phyloP scores from a whole-genome alignment of 2,888 invertebrate species.

The Blastobasis lacticolella region DNA sequence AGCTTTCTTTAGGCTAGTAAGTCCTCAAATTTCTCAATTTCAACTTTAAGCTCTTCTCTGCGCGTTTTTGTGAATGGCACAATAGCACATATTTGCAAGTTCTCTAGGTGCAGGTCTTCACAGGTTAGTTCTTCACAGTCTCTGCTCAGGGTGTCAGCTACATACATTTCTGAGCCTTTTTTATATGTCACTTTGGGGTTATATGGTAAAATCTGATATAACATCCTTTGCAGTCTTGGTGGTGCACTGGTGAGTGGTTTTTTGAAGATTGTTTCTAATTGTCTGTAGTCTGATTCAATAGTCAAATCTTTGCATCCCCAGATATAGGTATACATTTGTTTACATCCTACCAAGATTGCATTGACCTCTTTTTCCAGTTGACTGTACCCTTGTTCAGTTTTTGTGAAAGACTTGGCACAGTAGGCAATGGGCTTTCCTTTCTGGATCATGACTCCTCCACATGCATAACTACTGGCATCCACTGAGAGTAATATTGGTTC shows the following conservation, averaged over 20 bases:
- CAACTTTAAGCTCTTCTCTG: background rate
- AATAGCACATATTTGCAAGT: background rate
- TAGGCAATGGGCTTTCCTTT: constrained; percentile 7
- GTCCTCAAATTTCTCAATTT: constrained; percentile 1
- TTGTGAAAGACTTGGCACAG: constrained; percentile 10
- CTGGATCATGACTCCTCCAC: constrained; percentile 8
- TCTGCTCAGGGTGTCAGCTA: constrained; percentile 25
- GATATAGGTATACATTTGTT: constrained; percentile 11
- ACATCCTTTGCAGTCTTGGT: constrained; percentile 24
- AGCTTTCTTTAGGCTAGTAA: background rate
- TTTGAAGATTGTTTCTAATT: constrained; percentile 24
- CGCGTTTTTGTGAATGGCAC: constrained; percentile 1
- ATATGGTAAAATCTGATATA: constrained; percentile 21
- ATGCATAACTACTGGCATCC: too few species aligned
- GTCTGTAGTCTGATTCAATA: constrained; percentile 29
- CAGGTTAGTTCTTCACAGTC: background rate
- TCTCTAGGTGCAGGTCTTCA: background rate
- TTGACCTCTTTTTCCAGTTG: constrained; percentile 10
- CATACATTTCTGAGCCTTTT: constrained; percentile 23
- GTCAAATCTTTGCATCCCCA: constrained; percentile 14
- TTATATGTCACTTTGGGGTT: constrained; percentile 19
- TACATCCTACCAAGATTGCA: constrained; percentile 7
- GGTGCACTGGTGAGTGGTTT: constrained; percentile 19
- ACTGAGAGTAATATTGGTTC: constrained; percentile 4
- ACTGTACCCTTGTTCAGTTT: constrained; percentile 8